Conservation (phyloP, 2,113 vertebrate species). For the Rhombomys opimus region DNA sequence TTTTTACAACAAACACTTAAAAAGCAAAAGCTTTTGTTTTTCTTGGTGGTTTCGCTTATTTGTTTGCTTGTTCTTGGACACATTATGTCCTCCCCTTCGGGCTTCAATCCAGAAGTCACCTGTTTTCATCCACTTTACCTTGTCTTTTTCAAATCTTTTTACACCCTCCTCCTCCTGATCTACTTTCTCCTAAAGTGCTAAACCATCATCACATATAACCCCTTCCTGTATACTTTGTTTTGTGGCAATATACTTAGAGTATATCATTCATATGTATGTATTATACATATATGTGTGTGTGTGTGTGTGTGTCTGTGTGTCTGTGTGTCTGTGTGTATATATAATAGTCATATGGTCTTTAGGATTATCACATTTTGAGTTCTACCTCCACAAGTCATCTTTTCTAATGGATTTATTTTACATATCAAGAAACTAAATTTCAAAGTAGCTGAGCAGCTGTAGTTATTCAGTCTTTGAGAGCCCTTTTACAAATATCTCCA, state of each 20-base stretch:
- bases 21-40: background rate
- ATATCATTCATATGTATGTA: no score
- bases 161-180: background rate
- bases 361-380: background rate
- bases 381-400: background rate
- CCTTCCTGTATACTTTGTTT: background rate
- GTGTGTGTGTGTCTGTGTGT: no score
- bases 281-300: no score
- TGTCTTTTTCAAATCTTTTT: background rate
- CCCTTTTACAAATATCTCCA: background rate
- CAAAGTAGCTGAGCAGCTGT: background rate
- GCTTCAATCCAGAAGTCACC: background rate
- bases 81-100: background rate
- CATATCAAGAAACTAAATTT: conserved; percentile 18
- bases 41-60: background rate
- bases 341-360: conserved; percentile 19
- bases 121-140: background rate
- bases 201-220: conserved; percentile 9
- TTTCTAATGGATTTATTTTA: conserved; percentile 42
- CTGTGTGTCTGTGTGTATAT: background rate
- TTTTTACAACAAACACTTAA: background rate
- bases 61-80: background rate
- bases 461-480: conserved; percentile 21
- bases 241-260: background rate
- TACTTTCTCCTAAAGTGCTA: background rate